Evolutionary conservation across 2,888 invertebrate species (phyloP).

Genomic region (Temnothorax unifasciatus): DNA sequence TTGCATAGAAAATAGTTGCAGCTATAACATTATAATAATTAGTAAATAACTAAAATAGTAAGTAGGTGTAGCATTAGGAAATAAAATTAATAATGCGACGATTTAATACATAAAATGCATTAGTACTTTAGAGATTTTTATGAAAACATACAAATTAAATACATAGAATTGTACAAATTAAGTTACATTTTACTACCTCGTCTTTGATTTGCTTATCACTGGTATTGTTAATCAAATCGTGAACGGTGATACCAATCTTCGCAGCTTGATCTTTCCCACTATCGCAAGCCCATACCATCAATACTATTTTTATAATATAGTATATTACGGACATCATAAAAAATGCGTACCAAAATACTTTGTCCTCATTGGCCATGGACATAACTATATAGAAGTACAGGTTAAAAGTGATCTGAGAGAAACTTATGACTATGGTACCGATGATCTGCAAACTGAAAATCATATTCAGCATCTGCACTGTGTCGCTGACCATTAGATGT

Average conservation of each 20-base stretch:
- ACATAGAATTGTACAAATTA: no score
- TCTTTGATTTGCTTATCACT: slow-evolving; percentile 63
- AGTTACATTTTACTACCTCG: slow-evolving; percentile 64
- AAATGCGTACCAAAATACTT: slow-evolving; percentile 18
- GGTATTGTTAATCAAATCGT: slow-evolving; percentile 72
- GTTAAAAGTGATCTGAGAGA: neutral
- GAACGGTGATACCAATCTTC: slow-evolving; percentile 73
- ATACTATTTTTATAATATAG: slow-evolving; percentile 70
- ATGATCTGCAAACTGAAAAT: neutral
- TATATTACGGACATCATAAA: slow-evolving; percentile 61
- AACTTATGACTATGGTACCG: neutral
- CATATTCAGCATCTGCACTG: neutral
- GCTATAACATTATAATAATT: no score
- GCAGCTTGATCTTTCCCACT: slow-evolving; percentile 69
- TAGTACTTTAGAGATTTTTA: no score
- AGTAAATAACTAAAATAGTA: no score
- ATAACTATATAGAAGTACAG: neutral
- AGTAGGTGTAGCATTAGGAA: no score
- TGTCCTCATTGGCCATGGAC: neutral
- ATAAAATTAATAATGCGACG: no score
- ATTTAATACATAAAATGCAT: no score
- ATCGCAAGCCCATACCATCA: slow-evolving; percentile 77
- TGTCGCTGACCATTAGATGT: neutral
- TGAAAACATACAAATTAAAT: no score
- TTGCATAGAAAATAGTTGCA: no score